A percentile compares a stretch with the other conserved stretches of the same genome.
phyloP scores from a whole-genome alignment of 2,113 vertebrate species.

The Chionomys nivalis region DNA sequence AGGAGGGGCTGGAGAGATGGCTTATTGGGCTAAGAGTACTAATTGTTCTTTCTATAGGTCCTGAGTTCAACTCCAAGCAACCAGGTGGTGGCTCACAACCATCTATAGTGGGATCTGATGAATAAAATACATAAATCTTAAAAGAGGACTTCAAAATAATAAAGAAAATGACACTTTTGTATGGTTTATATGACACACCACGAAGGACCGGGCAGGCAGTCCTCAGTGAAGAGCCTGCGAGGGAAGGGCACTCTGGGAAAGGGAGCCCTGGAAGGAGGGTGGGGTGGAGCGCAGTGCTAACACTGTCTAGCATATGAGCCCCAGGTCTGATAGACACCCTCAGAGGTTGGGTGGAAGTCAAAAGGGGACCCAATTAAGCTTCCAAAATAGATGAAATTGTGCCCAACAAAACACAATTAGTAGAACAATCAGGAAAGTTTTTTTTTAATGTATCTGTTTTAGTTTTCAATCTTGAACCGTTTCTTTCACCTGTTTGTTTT shows the following conservation, averaged over 20 bases:
- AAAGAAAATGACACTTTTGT: conserved; percentile 8
- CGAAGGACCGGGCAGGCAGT: background rate
- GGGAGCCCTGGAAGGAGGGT: background rate
- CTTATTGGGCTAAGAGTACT: too few relatives aligned
- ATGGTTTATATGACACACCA: background rate
- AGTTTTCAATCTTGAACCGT: too few relatives aligned
- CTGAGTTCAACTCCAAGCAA: too few relatives aligned
- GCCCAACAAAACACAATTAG: background rate
- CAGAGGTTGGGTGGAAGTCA: background rate
- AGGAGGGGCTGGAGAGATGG: background rate
- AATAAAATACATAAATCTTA: too few relatives aligned
- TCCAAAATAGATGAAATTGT: conserved; percentile 14
- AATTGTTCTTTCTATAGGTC: too few relatives aligned
- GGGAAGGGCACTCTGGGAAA: background rate
- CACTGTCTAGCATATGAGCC: background rate
- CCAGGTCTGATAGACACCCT: background rate
- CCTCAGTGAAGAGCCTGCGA: background rate
- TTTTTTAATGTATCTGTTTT: too few relatives aligned
- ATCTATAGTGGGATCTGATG: too few relatives aligned
- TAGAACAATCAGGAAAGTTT: conserved; percentile 11
- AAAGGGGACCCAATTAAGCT: background rate
- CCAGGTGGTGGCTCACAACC: too few relatives aligned
- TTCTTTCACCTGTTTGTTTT: too few relatives aligned
- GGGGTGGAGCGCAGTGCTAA: background rate
- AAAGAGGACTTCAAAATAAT: background rate